Evolutionary conservation across 2,113 vertebrate genomes (phyloP).

Genomic region (Gobiocypris rarus): DNA sequence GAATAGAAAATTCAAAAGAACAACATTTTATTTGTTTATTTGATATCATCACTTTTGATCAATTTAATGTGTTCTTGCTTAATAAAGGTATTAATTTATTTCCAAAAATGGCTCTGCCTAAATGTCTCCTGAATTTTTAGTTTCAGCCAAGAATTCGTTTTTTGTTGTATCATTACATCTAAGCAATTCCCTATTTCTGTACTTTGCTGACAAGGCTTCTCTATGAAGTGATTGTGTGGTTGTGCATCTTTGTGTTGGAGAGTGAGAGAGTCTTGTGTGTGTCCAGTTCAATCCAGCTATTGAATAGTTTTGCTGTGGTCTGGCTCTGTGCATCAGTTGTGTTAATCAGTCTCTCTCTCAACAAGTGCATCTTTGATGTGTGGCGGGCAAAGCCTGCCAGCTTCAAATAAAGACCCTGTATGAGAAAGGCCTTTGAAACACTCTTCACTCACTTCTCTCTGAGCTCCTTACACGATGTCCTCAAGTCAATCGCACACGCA

Average conservation of each 20-base stretch:
- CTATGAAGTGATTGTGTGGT: constrained; percentile 12
- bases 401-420: constrained; percentile 45
- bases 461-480: constrained; percentile 6
- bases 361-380: constrained; percentile 61
- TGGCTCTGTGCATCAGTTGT: constrained; percentile 35
- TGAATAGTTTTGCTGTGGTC: constrained; percentile 48
- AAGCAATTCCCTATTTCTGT: constrained; percentile 11
- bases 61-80: no score
- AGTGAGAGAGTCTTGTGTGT: constrained; percentile 24
- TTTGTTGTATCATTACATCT: background rate
- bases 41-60: no score
- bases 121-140: background rate
- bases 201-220: background rate
- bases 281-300: constrained; percentile 13
- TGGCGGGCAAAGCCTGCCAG: constrained; percentile 43
- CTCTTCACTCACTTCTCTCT: background rate
- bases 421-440: constrained; percentile 25
- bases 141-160: background rate
- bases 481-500: constrained; percentile 16
- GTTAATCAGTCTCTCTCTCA: constrained; percentile 35
- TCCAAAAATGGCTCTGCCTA: no score
- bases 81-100: no score
- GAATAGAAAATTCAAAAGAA: no score
- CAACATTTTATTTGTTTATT: no score
- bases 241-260: constrained; percentile 1